Conservation (phyloP, 2,888 invertebrate genomes). For the Leptarthrus brevirostris region DNA sequence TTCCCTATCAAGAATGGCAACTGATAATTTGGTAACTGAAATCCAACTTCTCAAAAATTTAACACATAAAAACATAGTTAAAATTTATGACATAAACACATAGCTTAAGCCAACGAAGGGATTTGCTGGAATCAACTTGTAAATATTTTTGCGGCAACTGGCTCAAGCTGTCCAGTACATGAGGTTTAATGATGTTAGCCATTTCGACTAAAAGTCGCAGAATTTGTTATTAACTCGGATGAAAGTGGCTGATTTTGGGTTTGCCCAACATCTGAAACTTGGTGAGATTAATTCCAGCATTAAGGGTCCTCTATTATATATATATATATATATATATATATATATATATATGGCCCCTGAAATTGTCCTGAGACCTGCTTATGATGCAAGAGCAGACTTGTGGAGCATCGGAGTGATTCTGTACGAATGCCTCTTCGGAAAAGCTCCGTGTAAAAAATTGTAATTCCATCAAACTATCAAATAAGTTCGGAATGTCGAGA, state of each 20-base stretch:
- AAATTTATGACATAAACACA: conserved; percentile 83
- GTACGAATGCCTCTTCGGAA: conserved; percentile 89
- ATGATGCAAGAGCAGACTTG: conserved; percentile 85
- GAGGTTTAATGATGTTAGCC: conserved; percentile 79
- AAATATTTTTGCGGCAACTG: conserved; percentile 82
- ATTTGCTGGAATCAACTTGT: conserved; percentile 77
- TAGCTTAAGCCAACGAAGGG: conserved; percentile 78
- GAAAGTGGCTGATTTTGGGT: conserved; percentile 82
- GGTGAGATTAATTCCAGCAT: conserved; percentile 71
- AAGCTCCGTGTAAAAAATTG: conserved; percentile 83
- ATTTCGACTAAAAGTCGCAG: conserved; percentile 92
- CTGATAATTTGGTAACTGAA: conserved; percentile 85
- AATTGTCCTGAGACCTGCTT: conserved; percentile 74
- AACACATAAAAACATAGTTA: conserved; percentile 83
- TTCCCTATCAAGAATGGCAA: conserved; percentile 76
- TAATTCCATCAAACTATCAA: conserved; percentile 74
- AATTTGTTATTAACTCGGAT: conserved; percentile 82
- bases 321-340: too few species aligned
- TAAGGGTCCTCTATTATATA: conserved; percentile 85
- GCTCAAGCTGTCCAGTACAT: conserved; percentile 83
- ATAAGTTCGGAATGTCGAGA: conserved; percentile 77
- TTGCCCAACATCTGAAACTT: conserved; percentile 76
- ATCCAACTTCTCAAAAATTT: conserved; percentile 82
- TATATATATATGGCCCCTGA: conserved; percentile 98
- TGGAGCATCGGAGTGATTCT: conserved; percentile 93